Evolutionary conservation across 2,113 vertebrate species (phyloP), one percentile per base, ranked within the genome.

Genomic region (Lynx canadensis): DNA sequence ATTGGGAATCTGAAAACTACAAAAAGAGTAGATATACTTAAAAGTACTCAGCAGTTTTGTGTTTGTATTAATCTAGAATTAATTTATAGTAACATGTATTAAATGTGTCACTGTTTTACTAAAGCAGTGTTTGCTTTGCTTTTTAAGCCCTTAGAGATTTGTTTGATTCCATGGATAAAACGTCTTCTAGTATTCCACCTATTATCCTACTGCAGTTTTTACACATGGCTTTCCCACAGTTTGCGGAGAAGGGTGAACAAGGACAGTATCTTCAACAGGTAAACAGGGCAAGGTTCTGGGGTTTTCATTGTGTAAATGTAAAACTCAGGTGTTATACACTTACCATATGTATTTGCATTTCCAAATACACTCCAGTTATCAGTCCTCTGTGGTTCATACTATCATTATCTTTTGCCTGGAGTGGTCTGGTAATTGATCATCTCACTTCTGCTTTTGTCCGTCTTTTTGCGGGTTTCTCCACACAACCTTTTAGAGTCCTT

Each of bases 121-220:
- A 97, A 98, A 73, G 88, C n/a, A 87, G 38, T 92, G 66, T 98
- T 87, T 98, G 10, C 89, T 98, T 98, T 98, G 73, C 97, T 98
- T 98, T 98, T 98, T 97, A 98, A 99, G 99, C 99, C 97, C 99
- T 99, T 98, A 99, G 99, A 98, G 99, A 99, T 98, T 99, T 99
- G 97, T 99, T 99, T 97, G 99, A 99, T 98, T 99, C 99, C 93
- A 99, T 99, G 99, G 99, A 99, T 97, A 99, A 99, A 99, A 99
- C 99, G 90, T 99, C 99, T 76, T 99, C 99, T 97, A 99, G 99
- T 99, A 99, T 99, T 97, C 99, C 99, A 52, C 99, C 99, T 88
- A 99, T 99, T 97, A 99, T 99, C 98, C 98, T 99, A 89, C 99
- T 99, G 98, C 99, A 99, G 97, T 99, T 99, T 98, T 99, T 99